phyloP scores from a whole-genome alignment of 2,888 invertebrate species.

The Lysandra bellargus region DNA sequence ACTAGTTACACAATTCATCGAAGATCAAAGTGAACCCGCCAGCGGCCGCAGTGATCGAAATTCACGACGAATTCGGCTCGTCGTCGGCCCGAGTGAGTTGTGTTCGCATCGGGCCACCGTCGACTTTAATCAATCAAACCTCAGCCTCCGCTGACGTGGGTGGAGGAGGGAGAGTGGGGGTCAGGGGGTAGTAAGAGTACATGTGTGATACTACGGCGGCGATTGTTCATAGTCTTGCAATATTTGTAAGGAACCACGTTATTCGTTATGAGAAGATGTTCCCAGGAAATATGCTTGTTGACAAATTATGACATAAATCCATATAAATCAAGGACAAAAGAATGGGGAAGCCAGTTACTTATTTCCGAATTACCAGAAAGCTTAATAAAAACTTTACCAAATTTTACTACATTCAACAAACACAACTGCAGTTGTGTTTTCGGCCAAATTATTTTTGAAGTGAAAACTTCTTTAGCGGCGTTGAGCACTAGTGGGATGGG shows the following conservation, averaged over 20 bases:
- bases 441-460: background rate
- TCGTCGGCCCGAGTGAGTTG: background rate
- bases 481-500: no score
- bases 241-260: background rate
- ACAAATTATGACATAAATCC: no score
- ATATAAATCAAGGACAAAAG: no score
- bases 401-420: no score
- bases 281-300: background rate
- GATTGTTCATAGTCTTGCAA: background rate
- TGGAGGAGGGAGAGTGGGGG: background rate
- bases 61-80: background rate
- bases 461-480: no score
- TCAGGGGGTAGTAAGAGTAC: background rate
- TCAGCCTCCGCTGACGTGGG: background rate
- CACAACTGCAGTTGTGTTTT: no score
- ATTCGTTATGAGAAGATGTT: background rate
- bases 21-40: background rate
- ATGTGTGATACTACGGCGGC: background rate
- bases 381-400: no score
- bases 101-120: background rate
- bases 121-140: slow-evolving; percentile 1
- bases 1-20: no score
- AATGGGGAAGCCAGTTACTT: no score
- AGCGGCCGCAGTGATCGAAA: background rate
- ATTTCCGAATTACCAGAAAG: no score